A percentile compares a stretch with the other conserved stretches of the same genome.
Evolutionary conservation across 2,113 vertebrate species (phyloP).

Genomic region (Regulus satrapa): DNA sequence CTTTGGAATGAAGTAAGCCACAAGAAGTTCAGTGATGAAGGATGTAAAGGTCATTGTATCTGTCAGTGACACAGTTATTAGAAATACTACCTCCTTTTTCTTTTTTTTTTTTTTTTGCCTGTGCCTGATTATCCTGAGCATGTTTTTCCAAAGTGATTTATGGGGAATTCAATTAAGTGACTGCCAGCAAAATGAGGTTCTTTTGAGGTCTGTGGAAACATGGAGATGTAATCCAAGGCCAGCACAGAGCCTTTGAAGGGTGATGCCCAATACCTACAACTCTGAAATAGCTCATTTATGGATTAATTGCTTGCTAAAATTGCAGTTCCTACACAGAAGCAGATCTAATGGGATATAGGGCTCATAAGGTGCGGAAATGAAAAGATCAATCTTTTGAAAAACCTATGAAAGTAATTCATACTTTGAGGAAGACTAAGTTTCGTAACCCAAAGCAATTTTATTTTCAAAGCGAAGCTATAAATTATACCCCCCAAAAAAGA

Average conservation of each 20-base stretch:
- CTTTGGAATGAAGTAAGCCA: neutral
- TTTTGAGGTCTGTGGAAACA: slow-evolving; percentile 19
- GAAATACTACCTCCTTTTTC: neutral
- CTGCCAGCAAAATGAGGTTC: neutral
- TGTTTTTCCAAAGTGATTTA: slow-evolving; percentile 40
- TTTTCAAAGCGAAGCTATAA: neutral
- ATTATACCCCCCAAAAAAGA: neutral
- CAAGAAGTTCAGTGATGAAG: neutral
- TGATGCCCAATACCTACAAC: slow-evolving; percentile 19
- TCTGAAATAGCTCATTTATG: slow-evolving; percentile 56
- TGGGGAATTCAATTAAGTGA: slow-evolving; percentile 23
- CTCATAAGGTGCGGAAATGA: slow-evolving; percentile 10
- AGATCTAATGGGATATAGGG: slow-evolving; percentile 16
- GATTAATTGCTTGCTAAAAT: slow-evolving; percentile 65
- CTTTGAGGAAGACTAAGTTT: neutral
- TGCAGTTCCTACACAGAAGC: slow-evolving; percentile 7
- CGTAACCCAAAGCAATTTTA: neutral
- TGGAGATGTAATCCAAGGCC: neutral
- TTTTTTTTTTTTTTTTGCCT: neutral
- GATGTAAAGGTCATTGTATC: slow-evolving; percentile 4
- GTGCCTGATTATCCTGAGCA: neutral
- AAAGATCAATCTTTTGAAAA: slow-evolving; percentile 8
- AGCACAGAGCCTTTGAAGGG: slow-evolving; percentile 8
- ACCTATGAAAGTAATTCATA: neutral
- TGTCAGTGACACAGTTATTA: neutral